These are phyloP conservation scores for Hedychridium roseum DNA, from an alignment of 2,888 invertebrate species.

Conservation along the genomic window DNA sequence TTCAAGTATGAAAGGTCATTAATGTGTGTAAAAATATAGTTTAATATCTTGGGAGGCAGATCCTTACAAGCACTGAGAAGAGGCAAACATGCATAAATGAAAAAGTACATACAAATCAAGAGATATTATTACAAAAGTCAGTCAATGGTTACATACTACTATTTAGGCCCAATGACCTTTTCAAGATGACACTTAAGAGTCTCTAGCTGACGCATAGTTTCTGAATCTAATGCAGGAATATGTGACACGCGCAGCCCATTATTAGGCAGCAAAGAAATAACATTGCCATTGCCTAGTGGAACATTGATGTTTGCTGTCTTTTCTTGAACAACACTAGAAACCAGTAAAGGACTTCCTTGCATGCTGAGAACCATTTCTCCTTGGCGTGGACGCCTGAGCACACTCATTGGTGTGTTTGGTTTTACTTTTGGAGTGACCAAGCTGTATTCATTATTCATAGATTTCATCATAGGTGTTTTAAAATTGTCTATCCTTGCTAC, in stretches of 20 bases:
- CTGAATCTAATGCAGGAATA: conserved; percentile 61
- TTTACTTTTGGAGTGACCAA: conserved; percentile 66
- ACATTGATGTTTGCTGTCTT: conserved; percentile 73
- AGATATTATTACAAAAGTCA: too few species aligned
- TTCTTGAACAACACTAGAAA: conserved; percentile 64
- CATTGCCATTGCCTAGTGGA: conserved; percentile 70
- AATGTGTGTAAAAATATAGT: too few species aligned
- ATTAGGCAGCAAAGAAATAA: conserved; percentile 71
- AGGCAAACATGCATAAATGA: too few species aligned
- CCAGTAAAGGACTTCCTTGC: conserved; percentile 74
- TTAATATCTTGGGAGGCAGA: too few species aligned
- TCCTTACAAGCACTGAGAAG: too few species aligned
- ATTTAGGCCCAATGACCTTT: conserved; percentile 41
- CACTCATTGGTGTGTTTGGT: conserved; percentile 70
- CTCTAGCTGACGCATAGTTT: conserved; percentile 48
- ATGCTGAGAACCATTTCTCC: conserved; percentile 76
- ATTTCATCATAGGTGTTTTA: conserved; percentile 43
- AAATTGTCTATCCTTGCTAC: conserved; percentile 25
- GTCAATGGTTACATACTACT: too few species aligned
- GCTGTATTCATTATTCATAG: conserved; percentile 20
- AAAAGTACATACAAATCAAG: too few species aligned
- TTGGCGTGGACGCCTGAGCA: conserved; percentile 70
- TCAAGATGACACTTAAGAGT: conserved; percentile 51
- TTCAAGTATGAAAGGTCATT: too few species aligned
- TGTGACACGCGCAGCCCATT: conserved; percentile 62